Evolutionary conservation across 2,113 vertebrate species (phyloP), one percentile per base, ranked within the genome.

Genomic region (Eublepharis macularius): DNA sequence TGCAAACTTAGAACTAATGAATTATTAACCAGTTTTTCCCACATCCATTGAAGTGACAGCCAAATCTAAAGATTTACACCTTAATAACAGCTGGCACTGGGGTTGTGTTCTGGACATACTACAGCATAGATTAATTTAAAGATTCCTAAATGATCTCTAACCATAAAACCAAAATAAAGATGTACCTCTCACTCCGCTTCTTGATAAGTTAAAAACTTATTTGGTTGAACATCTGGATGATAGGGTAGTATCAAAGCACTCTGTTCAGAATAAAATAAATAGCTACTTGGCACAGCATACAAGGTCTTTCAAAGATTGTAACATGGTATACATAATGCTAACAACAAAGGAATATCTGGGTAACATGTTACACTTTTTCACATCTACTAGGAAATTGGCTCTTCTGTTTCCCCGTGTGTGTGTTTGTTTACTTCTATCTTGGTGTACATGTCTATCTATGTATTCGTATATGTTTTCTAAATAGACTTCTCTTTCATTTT

Each of bases 21-120:
- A 88, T 85, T 87, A 90, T 88, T 90, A 90, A 90, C 63, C 24
- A 54, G 36, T 75, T 83, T 3, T 76, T 36, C 88, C 80, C 47
- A 11, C 36, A 85, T 81, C 66, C 83, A 32, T 81, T 0, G 0
- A 57, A 13, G 21, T 87, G 83, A 66, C 51, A 81, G 45, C 34
- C 63, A 76, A 21, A 76, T 36, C 79, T 65, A 82, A 78, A 90
- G 60, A 0, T 74, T 47, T 80, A 88, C 51, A 81, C 24, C 24
- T 89, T 86, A 51, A 6, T n/a, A 54, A 68, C 29, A 82, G 69
- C n/a, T 57, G 65, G 16, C 3, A 0, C 0, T 29, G 81, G 63
- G 43, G 17, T 65, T 65, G 47, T 76, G 32, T n/a, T 87, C 43
- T 2, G n/a, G 57, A 81, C 45, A 66, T 13, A 0, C 13, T 29